phyloP scores from a whole-genome alignment of 2,797 vertebrate genomes.

The Sphenodon punctatus region DNA sequence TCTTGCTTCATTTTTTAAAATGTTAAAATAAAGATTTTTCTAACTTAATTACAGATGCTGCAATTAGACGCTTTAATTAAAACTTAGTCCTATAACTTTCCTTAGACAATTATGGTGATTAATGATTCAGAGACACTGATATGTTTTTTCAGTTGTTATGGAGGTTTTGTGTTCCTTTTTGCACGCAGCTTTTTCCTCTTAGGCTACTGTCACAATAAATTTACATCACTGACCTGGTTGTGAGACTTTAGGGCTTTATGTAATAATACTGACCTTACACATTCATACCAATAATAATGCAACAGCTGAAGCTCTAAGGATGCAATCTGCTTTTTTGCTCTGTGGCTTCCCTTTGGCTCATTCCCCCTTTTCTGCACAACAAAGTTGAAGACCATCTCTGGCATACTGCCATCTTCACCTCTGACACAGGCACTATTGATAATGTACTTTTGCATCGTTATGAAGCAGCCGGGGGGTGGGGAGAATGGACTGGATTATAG shows the following conservation, averaged over 20 bases:
- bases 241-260: slow-evolving; percentile 32
- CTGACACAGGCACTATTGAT: not conserved
- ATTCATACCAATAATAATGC: slow-evolving; percentile 20
- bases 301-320: slow-evolving; percentile 15
- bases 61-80: slow-evolving; percentile 43
- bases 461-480: not conserved
- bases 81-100: slow-evolving; percentile 31
- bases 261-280: slow-evolving; percentile 3
- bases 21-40: slow-evolving; percentile 38
- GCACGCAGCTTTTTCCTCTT: slow-evolving; percentile 54
- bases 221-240: slow-evolving; percentile 55
- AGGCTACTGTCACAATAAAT: slow-evolving; percentile 72
- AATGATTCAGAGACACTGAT: slow-evolving; percentile 8
- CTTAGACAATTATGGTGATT: slow-evolving; percentile 32
- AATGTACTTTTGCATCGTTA: not conserved
- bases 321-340: slow-evolving; percentile 33
- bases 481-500: not conserved
- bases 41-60: slow-evolving; percentile 5
- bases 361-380: slow-evolving; percentile 5
- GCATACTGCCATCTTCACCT: not conserved
- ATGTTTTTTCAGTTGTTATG: not conserved
- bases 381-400: slow-evolving; percentile 9
- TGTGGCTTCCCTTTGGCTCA: slow-evolving; percentile 17
- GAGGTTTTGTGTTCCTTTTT: slow-evolving; percentile 8
- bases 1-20: slow-evolving; percentile 42